phyloP scores from a whole-genome alignment of 1,140 invertebrate genomes.

The Gerris buenoi region DNA sequence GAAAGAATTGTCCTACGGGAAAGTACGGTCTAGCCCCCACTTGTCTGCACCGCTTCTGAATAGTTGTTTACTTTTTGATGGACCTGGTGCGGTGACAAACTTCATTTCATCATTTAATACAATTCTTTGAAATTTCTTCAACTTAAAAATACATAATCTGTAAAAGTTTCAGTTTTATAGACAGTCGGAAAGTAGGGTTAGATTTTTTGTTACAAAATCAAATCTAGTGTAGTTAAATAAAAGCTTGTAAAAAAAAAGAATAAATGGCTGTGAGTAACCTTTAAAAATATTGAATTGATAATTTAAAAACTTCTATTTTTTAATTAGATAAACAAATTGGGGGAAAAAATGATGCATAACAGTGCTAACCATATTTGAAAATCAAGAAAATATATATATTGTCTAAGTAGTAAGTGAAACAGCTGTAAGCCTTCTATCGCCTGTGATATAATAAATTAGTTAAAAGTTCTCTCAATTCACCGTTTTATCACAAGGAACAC shows the following conservation, averaged over 20 bases:
- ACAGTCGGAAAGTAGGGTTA: too few species aligned
- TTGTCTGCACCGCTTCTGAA: too few species aligned
- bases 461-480: neutral
- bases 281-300: neutral
- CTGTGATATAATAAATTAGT: neutral
- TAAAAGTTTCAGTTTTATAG: too few species aligned
- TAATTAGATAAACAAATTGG: neutral
- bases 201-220: too few species aligned
- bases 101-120: too few species aligned
- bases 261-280: neutral
- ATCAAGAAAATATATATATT: neutral
- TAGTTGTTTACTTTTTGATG: too few species aligned
- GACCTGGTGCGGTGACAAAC: too few species aligned
- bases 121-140: too few species aligned
- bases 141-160: too few species aligned
- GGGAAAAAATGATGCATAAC: neutral
- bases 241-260: neutral
- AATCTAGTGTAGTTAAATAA: neutral
- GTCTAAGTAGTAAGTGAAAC: neutral
- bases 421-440: neutral
- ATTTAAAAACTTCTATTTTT: too few species aligned
- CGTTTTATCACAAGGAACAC: neutral
- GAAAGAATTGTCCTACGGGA: too few species aligned
- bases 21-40: too few species aligned
- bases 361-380: neutral